A percentile compares a stretch with the other conserved stretches of the same genome.
Evolutionary conservation across 2,888 invertebrate genomes (phyloP).

Genomic region (Nebria salina): DNA sequence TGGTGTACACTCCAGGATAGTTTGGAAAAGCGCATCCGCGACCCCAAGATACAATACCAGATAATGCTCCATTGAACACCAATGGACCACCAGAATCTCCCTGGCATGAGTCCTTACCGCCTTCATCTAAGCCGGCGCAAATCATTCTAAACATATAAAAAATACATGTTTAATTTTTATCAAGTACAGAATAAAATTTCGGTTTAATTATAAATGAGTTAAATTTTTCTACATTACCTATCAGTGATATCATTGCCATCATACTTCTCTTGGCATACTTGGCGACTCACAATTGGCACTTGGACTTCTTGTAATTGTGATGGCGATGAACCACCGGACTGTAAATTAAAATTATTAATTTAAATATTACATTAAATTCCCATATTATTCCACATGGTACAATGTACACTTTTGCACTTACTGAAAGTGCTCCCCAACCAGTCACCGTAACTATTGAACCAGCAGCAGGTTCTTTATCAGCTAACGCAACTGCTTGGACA

Average conservation of each 20-base stretch:
- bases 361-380: too few species aligned
- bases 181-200: neutral
- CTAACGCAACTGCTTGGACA: slow-evolving; percentile 34
- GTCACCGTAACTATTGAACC: slow-evolving; percentile 38
- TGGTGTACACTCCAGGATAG: slow-evolving; percentile 1
- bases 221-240: neutral
- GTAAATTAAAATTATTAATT: neutral
- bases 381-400: too few species aligned
- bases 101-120: slow-evolving; percentile 38
- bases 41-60: slow-evolving; percentile 14
- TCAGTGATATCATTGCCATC: slow-evolving; percentile 10
- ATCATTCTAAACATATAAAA: slow-evolving; percentile 22
- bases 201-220: neutral
- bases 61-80: neutral
- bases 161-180: neutral
- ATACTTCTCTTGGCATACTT: slow-evolving; percentile 16
- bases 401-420: slow-evolving; percentile 25
- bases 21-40: neutral
- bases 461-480: slow-evolving; percentile 31
- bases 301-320: slow-evolving; percentile 22
- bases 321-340: slow-evolving; percentile 18
- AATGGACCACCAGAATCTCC: slow-evolving; percentile 18
- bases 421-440: slow-evolving; percentile 48
- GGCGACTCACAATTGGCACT: slow-evolving; percentile 17
- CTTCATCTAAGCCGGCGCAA: slow-evolving; percentile 29